These are phyloP conservation scores for Dicyrtoma fusca DNA, from an alignment of 2,888 invertebrate species.

Conservation along the genomic window DNA sequence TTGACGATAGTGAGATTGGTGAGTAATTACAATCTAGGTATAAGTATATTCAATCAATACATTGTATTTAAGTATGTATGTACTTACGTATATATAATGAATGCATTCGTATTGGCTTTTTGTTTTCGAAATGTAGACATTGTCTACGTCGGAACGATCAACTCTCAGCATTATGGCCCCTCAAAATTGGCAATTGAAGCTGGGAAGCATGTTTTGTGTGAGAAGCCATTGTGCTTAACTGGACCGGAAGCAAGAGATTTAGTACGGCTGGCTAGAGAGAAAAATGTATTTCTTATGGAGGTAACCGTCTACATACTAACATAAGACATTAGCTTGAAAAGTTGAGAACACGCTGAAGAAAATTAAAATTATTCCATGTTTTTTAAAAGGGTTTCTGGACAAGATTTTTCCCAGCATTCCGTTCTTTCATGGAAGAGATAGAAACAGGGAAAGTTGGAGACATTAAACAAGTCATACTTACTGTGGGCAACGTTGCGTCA, in stretches of 20 bases:
- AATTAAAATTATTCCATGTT: conserved; percentile 1
- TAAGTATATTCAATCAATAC: neutral
- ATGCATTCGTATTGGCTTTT: conserved; percentile 11
- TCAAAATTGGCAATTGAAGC: conserved; percentile 75
- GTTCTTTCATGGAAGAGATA: conserved; percentile 70
- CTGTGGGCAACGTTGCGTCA: conserved; percentile 40
- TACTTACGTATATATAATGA: neutral
- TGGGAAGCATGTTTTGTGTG: conserved; percentile 86
- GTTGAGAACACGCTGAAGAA: neutral
- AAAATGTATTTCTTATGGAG: conserved; percentile 61
- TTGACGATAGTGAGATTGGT: conserved; percentile 76
- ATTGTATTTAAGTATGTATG: neutral
- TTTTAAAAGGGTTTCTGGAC: conserved; percentile 76
- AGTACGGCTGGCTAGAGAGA: conserved; percentile 62
- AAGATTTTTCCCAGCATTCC: conserved; percentile 77
- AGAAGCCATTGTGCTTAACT: conserved; percentile 86
- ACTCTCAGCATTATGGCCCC: conserved; percentile 73
- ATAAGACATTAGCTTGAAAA: neutral
- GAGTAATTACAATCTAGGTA: neutral
- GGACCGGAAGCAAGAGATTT: conserved; percentile 72
- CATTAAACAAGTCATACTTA: conserved; percentile 66
- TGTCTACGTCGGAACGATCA: conserved; percentile 79
- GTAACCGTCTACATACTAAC: conserved; percentile 43
- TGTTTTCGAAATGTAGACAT: conserved; percentile 68
- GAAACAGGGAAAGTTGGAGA: conserved; percentile 68